phyloP scores from a whole-genome alignment of 2,797 vertebrate species.

The Arnoldichthys spilopterus region DNA sequence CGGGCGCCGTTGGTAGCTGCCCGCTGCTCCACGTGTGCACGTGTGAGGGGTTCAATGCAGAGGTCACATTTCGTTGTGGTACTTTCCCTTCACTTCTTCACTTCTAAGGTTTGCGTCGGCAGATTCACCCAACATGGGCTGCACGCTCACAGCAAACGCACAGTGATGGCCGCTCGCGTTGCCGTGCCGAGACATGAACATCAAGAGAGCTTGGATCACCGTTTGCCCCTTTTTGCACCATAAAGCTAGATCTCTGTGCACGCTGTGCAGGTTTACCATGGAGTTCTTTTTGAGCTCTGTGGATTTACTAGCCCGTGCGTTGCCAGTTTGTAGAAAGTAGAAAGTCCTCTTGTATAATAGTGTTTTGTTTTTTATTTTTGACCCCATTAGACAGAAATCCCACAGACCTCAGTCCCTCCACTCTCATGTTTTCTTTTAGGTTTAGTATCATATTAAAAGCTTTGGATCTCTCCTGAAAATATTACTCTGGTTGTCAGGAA shows the following conservation, averaged over 20 bases:
- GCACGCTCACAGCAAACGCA: background rate
- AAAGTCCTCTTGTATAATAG: slow-evolving; percentile 35
- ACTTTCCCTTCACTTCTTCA: slow-evolving; percentile 32
- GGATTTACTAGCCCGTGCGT: slow-evolving; percentile 36
- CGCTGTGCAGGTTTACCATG: slow-evolving; percentile 29
- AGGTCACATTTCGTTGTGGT: no score
- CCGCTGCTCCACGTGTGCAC: no score
- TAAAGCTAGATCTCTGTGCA: background rate
- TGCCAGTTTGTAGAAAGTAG: slow-evolving; percentile 26
- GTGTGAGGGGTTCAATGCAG: no score
- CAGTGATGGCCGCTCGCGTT: no score
- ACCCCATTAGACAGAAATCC: slow-evolving; percentile 51
- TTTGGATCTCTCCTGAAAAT: slow-evolving; percentile 51
- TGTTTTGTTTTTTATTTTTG: slow-evolving; percentile 49
- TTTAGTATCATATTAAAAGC: slow-evolving; percentile 58
- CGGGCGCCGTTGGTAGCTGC: no score
- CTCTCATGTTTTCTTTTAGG: slow-evolving; percentile 51
- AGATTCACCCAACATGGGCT: background rate
- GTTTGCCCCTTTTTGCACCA: background rate
- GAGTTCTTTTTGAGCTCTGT: slow-evolving; percentile 22
- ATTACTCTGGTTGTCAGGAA: slow-evolving; percentile 53
- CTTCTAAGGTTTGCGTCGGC: no score
- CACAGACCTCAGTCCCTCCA: slow-evolving; percentile 38
- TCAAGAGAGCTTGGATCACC: background rate
- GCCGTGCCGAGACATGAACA: background rate